phyloP scores from a whole-genome alignment of 2,797 vertebrate species.

The Megalops cyprinoides region DNA sequence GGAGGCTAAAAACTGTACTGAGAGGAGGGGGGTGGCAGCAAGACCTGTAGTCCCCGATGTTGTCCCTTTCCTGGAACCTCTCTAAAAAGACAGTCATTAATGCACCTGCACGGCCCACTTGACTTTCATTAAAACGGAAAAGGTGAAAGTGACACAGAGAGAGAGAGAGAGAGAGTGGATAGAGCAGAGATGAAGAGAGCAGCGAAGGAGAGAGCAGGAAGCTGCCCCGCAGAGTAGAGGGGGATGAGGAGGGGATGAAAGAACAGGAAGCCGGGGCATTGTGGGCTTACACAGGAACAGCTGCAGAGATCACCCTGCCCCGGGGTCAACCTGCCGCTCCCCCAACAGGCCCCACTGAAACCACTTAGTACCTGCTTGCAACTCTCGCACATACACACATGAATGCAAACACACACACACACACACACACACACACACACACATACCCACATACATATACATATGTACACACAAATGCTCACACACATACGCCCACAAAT shows the following conservation, averaged over 20 bases:
- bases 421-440: neutral
- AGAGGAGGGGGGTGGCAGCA: no score
- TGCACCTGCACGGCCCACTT: no score
- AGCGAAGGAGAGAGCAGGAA: neutral
- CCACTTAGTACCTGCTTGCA: constrained; percentile 20
- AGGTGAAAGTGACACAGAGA: neutral
- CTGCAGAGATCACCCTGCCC: neutral
- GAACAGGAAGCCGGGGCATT: neutral
- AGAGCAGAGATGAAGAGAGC: neutral
- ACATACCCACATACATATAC: neutral
- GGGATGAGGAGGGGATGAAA: neutral
- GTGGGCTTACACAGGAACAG: constrained; percentile 6
- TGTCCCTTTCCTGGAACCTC: no score
- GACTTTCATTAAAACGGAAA: no score
- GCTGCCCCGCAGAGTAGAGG: neutral
- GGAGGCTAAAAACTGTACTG: no score
- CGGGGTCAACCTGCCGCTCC: no score
- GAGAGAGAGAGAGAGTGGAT: neutral
- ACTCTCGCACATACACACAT: neutral
- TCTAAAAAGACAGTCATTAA: no score
- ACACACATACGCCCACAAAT: constrained; percentile 4
- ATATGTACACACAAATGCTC: neutral
- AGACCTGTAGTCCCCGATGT: no score
- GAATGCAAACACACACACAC: constrained; percentile 20
- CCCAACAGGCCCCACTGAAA: neutral